phyloP scores from a whole-genome alignment of 2,888 invertebrate genomes.

The Catocala fraxini region DNA sequence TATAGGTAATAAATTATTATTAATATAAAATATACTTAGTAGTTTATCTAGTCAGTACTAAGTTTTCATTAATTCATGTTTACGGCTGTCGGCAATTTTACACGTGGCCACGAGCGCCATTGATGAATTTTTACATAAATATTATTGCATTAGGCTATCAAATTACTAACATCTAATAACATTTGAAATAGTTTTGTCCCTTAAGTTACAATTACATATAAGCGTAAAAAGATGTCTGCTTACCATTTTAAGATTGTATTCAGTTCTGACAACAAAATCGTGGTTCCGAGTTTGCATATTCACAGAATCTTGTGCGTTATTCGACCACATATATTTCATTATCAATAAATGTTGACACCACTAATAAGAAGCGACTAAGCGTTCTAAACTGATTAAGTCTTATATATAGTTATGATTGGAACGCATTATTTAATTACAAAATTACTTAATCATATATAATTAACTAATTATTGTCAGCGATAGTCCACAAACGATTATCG shows the following conservation, averaged over 20 bases:
- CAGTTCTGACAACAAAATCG: conserved; percentile 8
- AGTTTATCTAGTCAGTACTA: too few relatives aligned
- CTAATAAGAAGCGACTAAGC: conserved; percentile 50
- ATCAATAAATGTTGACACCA: conserved; percentile 20
- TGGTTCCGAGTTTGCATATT: conserved; percentile 29
- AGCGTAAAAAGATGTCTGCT: conserved; percentile 6
- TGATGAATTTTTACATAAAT: too few relatives aligned
- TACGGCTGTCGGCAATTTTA: too few relatives aligned
- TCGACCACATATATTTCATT: conserved; percentile 27
- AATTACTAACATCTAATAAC: too few relatives aligned
- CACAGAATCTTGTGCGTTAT: conserved; percentile 12
- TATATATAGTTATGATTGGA: conserved; percentile 66
- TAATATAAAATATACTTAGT: too few relatives aligned
- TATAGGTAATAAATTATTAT: too few relatives aligned
- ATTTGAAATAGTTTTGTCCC: too few relatives aligned
- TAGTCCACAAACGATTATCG: conserved; percentile 34
- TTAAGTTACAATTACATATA: not conserved
- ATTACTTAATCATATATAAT: conserved; percentile 64
- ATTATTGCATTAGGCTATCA: too few relatives aligned
- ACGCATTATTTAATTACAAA: conserved; percentile 69
- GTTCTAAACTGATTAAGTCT: conserved; percentile 45
- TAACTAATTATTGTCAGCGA: conserved; percentile 65
- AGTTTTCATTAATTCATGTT: too few relatives aligned
- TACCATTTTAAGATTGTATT: conserved; percentile 27
- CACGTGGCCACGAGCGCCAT: too few relatives aligned